These are phyloP conservation scores for Rafetus swinhoei DNA, from an alignment of 2,113 vertebrate species.

Conservation along the genomic window DNA sequence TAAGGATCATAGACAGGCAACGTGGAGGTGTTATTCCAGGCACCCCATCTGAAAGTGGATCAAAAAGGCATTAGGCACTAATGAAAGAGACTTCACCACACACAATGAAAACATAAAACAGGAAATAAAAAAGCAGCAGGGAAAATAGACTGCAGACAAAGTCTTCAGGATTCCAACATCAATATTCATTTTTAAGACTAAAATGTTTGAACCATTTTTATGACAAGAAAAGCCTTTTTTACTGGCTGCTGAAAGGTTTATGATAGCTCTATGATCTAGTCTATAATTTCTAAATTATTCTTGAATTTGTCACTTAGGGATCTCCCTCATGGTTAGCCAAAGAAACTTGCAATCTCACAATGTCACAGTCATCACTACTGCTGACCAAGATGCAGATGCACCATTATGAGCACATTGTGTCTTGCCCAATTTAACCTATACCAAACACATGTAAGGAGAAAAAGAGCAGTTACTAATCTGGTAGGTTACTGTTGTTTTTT, in stretches of 20 bases:
- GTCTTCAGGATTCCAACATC: slow-evolving; percentile 68
- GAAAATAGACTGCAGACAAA: slow-evolving; percentile 72
- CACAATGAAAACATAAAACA: slow-evolving; percentile 48
- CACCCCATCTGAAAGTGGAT: slow-evolving; percentile 36
- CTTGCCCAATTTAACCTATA: not conserved
- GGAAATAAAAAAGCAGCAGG: slow-evolving; percentile 70
- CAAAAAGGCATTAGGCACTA: slow-evolving; percentile 46
- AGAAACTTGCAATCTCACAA: not conserved
- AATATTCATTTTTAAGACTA: slow-evolving; percentile 69
- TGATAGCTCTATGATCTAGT: slow-evolving; percentile 69
- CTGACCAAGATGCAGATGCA: not conserved
- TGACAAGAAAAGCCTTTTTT: slow-evolving; percentile 74
- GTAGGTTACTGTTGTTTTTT: not conserved
- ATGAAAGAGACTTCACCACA: slow-evolving; percentile 28
- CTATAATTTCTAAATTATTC: slow-evolving; percentile 75
- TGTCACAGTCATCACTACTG: not conserved
- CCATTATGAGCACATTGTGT: fast-evolving
- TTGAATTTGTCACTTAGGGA: slow-evolving; percentile 54
- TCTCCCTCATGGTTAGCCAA: not conserved
- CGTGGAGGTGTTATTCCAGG: slow-evolving; percentile 36
- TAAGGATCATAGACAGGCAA: not conserved
- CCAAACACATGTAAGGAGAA: not conserved
- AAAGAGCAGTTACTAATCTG: fast-evolving
- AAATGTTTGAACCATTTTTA: slow-evolving; percentile 59
- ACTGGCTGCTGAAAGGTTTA: slow-evolving; percentile 82